Evolutionary conservation across 2,888 invertebrate genomes (phyloP).

Genomic region (Drosophila peninsularis): DNA sequence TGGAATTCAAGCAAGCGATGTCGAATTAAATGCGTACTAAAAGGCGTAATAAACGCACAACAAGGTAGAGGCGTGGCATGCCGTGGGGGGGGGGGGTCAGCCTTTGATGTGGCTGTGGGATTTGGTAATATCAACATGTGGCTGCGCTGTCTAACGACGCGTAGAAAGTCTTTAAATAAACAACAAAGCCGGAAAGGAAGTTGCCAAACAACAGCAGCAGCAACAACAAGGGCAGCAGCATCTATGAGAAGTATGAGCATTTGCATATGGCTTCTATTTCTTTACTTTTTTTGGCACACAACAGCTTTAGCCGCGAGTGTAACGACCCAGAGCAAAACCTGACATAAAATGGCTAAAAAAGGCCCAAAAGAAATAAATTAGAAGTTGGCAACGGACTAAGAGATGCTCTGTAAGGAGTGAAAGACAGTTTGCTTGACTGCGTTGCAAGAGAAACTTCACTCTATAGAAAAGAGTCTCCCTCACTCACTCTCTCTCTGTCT

Average conservation of each 20-base stretch:
- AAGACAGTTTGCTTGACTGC: neutral
- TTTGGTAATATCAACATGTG: constrained; percentile 73
- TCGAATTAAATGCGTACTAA: constrained; percentile 52
- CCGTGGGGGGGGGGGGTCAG: constrained; percentile 1
- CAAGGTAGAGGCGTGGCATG: neutral
- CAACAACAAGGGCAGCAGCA: constrained; percentile 32
- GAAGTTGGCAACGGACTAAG: neutral
- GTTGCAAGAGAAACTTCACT: no score
- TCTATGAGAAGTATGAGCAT: constrained; percentile 47
- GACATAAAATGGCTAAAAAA: constrained; percentile 43
- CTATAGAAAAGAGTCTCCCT: no score
- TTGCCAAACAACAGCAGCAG: constrained; percentile 48
- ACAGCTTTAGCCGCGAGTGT: constrained; percentile 43
- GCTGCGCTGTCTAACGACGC: constrained; percentile 65
- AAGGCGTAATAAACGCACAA: constrained; percentile 64
- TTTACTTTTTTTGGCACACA: constrained; percentile 37
- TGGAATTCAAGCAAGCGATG: constrained; percentile 54
- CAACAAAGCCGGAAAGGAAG: constrained; percentile 57
- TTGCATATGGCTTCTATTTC: constrained; percentile 62
- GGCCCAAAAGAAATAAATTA: constrained; percentile 16
- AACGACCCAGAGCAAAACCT: constrained; percentile 60
- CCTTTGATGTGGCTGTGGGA: constrained; percentile 71
- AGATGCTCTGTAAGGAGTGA: neutral
- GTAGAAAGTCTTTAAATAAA: constrained; percentile 74
- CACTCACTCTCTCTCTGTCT: neutral